phyloP scores from a whole-genome alignment of 1,140 invertebrate species.

The Drosophila albomicans region DNA sequence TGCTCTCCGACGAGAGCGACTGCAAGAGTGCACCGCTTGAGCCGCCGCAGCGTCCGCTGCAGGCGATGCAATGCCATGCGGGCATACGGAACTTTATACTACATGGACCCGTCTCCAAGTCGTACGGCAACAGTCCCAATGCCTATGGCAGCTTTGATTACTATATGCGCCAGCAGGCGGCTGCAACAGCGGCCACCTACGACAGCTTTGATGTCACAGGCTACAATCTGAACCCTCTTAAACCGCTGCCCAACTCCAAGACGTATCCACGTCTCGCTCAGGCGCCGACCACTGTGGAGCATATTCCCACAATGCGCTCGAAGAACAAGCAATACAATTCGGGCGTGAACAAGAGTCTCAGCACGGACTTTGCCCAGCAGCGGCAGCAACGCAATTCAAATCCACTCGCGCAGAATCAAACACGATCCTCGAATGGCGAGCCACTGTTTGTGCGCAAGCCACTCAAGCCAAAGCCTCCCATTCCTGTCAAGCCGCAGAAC shows the following conservation, averaged over 20 bases:
- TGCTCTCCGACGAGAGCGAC: slow-evolving; percentile 92
- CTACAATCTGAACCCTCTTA: slow-evolving; percentile 73
- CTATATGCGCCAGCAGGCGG: slow-evolving; percentile 75
- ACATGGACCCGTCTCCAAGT: slow-evolving; percentile 85
- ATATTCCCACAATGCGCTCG: slow-evolving; percentile 76
- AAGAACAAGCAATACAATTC: slow-evolving; percentile 83
- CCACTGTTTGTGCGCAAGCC: slow-evolving; percentile 67
- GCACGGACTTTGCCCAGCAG: slow-evolving; percentile 82
- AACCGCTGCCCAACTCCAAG: slow-evolving; percentile 73
- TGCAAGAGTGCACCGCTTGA: slow-evolving; percentile 91
- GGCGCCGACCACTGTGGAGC: slow-evolving; percentile 46
- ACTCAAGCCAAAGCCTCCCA: slow-evolving; percentile 72
- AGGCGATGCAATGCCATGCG: slow-evolving; percentile 68
- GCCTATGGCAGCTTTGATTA: slow-evolving; percentile 84
- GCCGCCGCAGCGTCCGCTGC: slow-evolving; percentile 84
- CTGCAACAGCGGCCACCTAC: slow-evolving; percentile 38
- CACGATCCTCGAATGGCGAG: slow-evolving; percentile 19
- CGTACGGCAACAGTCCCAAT: slow-evolving; percentile 88
- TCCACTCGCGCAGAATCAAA: slow-evolving; percentile 55
- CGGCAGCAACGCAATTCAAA: slow-evolving; percentile 76
- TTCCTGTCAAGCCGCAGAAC: slow-evolving; percentile 78
- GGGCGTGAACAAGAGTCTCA: slow-evolving; percentile 79
- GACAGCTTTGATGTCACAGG: slow-evolving; percentile 80
- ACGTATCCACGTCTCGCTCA: slow-evolving; percentile 74
- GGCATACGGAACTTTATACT: slow-evolving; percentile 80